Conservation (phyloP, 1,140 invertebrate species). For the Apis mellifera region Amel_HAv3.1 CM009936.2:5800001-5800500, state of each 20-base stretch:
- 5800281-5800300: no score
- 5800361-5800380: no score
- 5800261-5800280: no score
- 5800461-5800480: no score
- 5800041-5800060: conserved; percentile 7
- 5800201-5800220: not conserved
- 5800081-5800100: conserved; percentile 26
- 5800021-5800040: conserved; percentile 17
- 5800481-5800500: no score
- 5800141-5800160: conserved; percentile 48
- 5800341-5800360: no score
- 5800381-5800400: no score
- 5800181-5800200: conserved; percentile 21
- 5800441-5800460: no score
- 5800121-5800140: conserved; percentile 50
- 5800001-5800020: not conserved
- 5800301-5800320: not conserved
- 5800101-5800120: conserved; percentile 43
- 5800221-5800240: not conserved
- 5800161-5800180: conserved; percentile 44
- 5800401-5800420: no score
- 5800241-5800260: not conserved
- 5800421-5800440: no score
- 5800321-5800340: not conserved
- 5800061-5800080: conserved; percentile 19